phyloP scores from a whole-genome alignment of 2,113 vertebrate species.

The Notothenia rossii region DNA sequence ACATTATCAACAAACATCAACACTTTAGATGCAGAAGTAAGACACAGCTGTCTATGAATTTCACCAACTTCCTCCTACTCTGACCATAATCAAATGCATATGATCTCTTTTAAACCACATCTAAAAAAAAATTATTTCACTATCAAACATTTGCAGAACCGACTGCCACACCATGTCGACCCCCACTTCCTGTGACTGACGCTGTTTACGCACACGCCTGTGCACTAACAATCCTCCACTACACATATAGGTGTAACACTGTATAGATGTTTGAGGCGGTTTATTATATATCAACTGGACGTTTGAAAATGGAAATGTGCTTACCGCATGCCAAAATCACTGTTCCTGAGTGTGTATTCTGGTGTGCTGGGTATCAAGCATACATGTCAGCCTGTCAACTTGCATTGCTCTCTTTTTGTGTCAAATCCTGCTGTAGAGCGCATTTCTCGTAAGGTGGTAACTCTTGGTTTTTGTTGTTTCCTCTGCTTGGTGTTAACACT shows the following conservation, averaged over 20 bases:
- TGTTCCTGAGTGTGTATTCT: slow-evolving; percentile 38
- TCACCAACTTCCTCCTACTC: slow-evolving; percentile 5
- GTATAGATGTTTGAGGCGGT: slow-evolving; percentile 1
- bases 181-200: slow-evolving; percentile 69
- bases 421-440: slow-evolving; percentile 52
- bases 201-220: background rate
- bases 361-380: background rate
- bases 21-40: background rate
- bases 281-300: background rate
- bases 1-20: background rate
- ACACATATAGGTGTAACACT: background rate
- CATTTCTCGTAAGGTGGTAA: slow-evolving; percentile 76
- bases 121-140: background rate
- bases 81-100: slow-evolving; percentile 40
- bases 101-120: slow-evolving; percentile 59
- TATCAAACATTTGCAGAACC: slow-evolving; percentile 18
- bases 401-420: slow-evolving; percentile 51
- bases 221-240: background rate
- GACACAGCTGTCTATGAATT: background rate
- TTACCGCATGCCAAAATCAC: slow-evolving; percentile 53
- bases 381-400: slow-evolving; percentile 38
- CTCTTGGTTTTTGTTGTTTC: slow-evolving; percentile 56
- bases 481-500: slow-evolving; percentile 35
- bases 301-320: background rate
- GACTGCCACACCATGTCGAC: slow-evolving; percentile 57